Evolutionary conservation across 2,888 invertebrate species (phyloP), one percentile per base, ranked within the genome.

Genomic region (Siphlonurus alternatus): DNA sequence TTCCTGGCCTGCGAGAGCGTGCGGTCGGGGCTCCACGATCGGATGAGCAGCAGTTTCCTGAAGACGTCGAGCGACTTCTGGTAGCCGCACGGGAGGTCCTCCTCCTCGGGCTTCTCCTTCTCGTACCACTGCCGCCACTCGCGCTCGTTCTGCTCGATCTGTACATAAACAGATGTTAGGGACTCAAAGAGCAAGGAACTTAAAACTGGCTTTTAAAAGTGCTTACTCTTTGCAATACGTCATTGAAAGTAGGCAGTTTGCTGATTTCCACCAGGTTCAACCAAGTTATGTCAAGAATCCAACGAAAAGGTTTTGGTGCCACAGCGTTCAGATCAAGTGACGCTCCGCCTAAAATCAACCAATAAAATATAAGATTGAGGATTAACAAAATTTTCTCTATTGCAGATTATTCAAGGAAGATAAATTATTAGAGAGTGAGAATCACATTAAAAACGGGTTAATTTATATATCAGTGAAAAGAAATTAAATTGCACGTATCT

Each of bases 241-340:
- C 89, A 1, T 81, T 78, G 75, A 96, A 96, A 15, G 81, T 85
- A 25, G 85, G 80, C 64, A 96, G 75, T 74, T 90, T 92, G 72
- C 88, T 92, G 22, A 97, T 89, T 76, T 94, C 94, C 0, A 96
- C 95, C 67, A 96, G 79, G 79, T 97, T 97, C 53, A 96, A 76
- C 96, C 96, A 97, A 0, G 95, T 94, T 67, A 95, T 92, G 71
- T 96, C 96, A 63, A 94, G 79, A 71, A 97, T 93, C 96, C 96
- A 97, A 70, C 85, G 84, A 72, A 93, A 93, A 0, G 95, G 95
- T 76, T 96, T 96, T 0, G 93, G 92, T 1, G 85, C 80, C 0
- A 95, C 95, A 2, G 93, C 93, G 75, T 95, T 94, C 63, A 96
- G 77, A 75, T 96, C 95, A 65, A 96, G 76, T 0, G 95, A 94